Percentiles rank a stretch among this genome's conserved stretches.
phyloP scores from a whole-genome alignment of 2,113 vertebrate species.

The Etia nguti region DNA sequence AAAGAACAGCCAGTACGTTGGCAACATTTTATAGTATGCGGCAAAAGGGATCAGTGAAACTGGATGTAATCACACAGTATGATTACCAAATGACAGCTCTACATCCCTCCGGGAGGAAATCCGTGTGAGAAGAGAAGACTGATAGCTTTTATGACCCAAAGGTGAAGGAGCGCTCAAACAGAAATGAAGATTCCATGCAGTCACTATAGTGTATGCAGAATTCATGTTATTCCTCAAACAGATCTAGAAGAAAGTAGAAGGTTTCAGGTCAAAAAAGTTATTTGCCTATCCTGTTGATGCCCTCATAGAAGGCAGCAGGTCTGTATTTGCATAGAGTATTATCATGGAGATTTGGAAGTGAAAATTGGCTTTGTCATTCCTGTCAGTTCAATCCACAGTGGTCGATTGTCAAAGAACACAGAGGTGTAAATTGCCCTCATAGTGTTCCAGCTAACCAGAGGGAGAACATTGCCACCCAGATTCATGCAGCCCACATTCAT shows the following conservation, averaged over 20 bases:
- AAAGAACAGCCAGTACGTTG: not conserved
- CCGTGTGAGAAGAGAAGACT: not conserved
- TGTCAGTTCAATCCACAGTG: constrained; percentile 4
- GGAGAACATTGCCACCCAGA: constrained; percentile 4
- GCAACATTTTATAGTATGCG: not conserved
- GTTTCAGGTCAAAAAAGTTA: not conserved
- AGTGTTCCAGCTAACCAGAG: constrained; percentile 24
- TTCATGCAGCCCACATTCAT: constrained; percentile 13
- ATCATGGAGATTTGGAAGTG: not conserved
- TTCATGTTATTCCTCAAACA: not conserved
- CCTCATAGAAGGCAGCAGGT: not conserved
- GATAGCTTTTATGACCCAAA: constrained; percentile 5
- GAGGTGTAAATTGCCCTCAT: constrained; percentile 23
- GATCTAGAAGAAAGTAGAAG: not conserved
- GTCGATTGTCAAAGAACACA: not conserved
- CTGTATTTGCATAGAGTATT: not conserved
- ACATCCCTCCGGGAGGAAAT: not conserved
- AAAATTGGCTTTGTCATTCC: not conserved
- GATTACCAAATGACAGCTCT: not conserved
- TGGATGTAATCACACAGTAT: not conserved
- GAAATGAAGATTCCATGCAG: not conserved
- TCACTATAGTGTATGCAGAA: not conserved
- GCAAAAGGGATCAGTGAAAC: not conserved
- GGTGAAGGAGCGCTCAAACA: not conserved
- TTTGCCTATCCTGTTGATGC: not conserved